Conservation (phyloP, 2,797 vertebrate species). For the Sebastes iracundus region DNA sequence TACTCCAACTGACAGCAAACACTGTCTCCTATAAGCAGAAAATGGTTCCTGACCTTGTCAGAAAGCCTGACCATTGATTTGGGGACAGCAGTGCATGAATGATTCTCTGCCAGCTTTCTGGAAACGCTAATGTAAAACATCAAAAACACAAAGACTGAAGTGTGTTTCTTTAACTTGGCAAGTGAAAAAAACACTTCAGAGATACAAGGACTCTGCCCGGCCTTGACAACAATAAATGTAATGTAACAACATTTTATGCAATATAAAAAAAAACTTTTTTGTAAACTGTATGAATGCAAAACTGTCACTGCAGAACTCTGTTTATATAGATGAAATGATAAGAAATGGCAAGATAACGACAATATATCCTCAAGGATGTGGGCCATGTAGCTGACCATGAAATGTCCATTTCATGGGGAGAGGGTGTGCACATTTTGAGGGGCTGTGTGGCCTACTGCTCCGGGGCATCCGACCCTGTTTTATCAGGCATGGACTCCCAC, state of each 20-base stretch:
- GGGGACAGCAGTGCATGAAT: slow-evolving; percentile 23
- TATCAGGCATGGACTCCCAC: slow-evolving; percentile 47
- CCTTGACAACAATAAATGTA: background rate
- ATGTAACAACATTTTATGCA: background rate
- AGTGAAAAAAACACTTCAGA: background rate
- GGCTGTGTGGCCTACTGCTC: slow-evolving; percentile 68
- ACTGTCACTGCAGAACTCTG: background rate
- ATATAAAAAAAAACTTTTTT: slow-evolving; percentile 10
- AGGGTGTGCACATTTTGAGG: slow-evolving; percentile 33
- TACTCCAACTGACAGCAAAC: slow-evolving; percentile 50
- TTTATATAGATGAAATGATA: background rate
- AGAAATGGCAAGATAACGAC: background rate
- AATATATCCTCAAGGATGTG: background rate
- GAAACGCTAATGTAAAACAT: slow-evolving; percentile 27
- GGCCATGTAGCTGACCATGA: slow-evolving; percentile 53
- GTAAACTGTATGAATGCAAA: background rate
- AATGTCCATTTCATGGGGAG: slow-evolving; percentile 48
- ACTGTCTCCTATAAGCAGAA: slow-evolving; percentile 39
- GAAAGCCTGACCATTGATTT: slow-evolving; percentile 47
- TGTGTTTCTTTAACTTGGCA: background rate
- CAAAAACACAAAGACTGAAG: background rate
- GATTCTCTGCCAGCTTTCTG: slow-evolving; percentile 17
- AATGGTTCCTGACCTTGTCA: slow-evolving; percentile 54
- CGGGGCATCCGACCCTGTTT: slow-evolving; percentile 55
- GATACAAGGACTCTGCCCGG: background rate